These are phyloP conservation scores for Burhinus bistriatus DNA, from an alignment of 2,113 vertebrate genomes.

Conservation along the genomic window DNA sequence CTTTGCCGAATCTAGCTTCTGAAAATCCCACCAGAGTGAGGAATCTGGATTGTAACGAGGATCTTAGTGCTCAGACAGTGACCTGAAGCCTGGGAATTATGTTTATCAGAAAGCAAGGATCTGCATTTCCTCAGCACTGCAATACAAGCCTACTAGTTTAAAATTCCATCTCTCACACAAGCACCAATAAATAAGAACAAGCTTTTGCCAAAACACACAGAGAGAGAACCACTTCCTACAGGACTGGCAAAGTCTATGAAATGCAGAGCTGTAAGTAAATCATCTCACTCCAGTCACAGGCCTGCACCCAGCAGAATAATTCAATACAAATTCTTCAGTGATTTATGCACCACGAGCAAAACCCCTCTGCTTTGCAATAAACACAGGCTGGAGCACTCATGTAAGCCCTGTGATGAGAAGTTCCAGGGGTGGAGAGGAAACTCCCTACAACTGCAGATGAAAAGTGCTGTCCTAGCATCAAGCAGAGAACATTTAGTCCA, in stretches of 20 bases:
- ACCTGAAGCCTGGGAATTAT: background rate
- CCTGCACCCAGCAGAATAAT: background rate
- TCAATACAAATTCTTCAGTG: background rate
- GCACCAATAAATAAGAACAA: constrained; percentile 36
- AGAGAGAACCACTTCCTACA: constrained; percentile 19
- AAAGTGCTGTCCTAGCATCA: background rate
- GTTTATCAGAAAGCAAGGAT: constrained; percentile 17
- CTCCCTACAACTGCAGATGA: background rate
- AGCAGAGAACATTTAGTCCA: background rate
- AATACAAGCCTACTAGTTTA: background rate
- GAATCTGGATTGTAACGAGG: background rate
- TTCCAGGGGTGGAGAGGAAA: background rate
- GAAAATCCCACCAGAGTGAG: background rate
- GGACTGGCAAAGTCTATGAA: background rate
- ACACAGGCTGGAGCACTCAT: background rate
- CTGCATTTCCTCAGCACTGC: constrained; percentile 18
- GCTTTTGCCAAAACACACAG: constrained; percentile 13
- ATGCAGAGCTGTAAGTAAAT: constrained; percentile 14
- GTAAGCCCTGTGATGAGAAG: background rate
- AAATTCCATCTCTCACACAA: constrained; percentile 18
- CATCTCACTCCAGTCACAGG: constrained; percentile 1
- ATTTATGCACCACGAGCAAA: background rate
- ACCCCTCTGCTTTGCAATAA: background rate
- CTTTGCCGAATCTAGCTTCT: background rate
- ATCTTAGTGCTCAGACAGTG: background rate